Percentiles rank a stretch among this genome's conserved stretches.
Conservation (phyloP, 2,797 vertebrate species). For the Lates japonicus region DNA sequence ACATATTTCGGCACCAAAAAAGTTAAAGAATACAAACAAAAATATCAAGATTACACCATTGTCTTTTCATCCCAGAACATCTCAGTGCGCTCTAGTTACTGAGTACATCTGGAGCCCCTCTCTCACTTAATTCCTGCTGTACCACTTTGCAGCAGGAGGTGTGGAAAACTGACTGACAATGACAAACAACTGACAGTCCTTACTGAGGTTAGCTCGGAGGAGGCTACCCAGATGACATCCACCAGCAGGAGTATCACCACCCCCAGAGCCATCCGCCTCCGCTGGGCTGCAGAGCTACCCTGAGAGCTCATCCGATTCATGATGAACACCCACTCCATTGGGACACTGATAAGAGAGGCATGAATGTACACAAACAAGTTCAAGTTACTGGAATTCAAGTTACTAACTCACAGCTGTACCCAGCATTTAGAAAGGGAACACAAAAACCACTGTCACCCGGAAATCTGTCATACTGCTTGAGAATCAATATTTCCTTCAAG, state of each 20-base stretch:
- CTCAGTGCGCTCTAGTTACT: neutral
- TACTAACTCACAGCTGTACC: neutral
- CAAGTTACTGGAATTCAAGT: neutral
- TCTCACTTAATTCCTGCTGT: neutral
- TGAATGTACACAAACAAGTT: slow-evolving; percentile 15
- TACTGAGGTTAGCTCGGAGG: slow-evolving; percentile 96
- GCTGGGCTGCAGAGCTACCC: slow-evolving; percentile 88
- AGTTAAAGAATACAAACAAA: neutral
- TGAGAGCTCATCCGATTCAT: slow-evolving; percentile 96
- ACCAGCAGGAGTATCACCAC: slow-evolving; percentile 95
- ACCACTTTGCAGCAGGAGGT: neutral
- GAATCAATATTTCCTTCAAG: neutral
- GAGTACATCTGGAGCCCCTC: neutral
- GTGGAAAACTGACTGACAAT: slow-evolving; percentile 7
- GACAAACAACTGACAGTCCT: slow-evolving; percentile 70
- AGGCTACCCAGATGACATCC: slow-evolving; percentile 97
- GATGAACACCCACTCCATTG: slow-evolving; percentile 93
- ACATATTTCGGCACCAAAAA: neutral
- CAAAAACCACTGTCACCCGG: neutral
- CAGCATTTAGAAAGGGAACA: neutral
- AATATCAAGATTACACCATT: neutral
- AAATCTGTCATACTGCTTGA: neutral
- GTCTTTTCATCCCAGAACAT: neutral
- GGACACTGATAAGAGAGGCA: slow-evolving; percentile 73
- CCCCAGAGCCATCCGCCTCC: slow-evolving; percentile 92